Conservation (phyloP, 2,888 invertebrate genomes). For the Ellobium chinense region DNA sequence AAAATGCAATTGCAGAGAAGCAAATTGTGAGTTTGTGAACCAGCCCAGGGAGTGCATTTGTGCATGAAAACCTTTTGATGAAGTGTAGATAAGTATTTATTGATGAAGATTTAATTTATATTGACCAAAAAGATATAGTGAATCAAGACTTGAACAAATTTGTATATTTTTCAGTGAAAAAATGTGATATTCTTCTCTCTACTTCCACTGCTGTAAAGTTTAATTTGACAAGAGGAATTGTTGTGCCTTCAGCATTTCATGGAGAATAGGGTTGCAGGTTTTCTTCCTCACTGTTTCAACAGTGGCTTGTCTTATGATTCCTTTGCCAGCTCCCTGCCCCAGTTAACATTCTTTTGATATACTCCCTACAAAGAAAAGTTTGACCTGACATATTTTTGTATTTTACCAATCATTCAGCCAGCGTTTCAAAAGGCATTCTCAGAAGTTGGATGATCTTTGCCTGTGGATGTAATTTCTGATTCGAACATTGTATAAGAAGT, state of each 20-base stretch:
- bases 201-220: neutral
- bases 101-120: neutral
- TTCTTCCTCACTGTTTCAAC: conserved; percentile 7
- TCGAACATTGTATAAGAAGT: too few species aligned
- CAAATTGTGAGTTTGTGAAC: neutral
- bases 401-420: too few species aligned
- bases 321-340: neutral
- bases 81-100: neutral
- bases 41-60: neutral
- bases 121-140: neutral
- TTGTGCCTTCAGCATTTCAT: conserved; percentile 3
- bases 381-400: too few species aligned
- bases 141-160: conserved; percentile 10
- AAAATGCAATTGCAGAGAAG: too few species aligned
- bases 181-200: neutral
- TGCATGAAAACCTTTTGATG: too few species aligned
- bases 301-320: neutral
- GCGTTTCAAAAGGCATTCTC: too few species aligned
- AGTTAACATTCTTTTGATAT: too few species aligned
- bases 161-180: neutral
- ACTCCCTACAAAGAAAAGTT: too few species aligned
- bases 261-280: neutral
- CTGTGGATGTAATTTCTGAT: too few species aligned
- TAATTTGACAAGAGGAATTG: neutral
- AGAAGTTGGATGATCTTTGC: too few species aligned